Conservation (phyloP, 1,140 invertebrate genomes). For the Drosophila busckii region DNA sequence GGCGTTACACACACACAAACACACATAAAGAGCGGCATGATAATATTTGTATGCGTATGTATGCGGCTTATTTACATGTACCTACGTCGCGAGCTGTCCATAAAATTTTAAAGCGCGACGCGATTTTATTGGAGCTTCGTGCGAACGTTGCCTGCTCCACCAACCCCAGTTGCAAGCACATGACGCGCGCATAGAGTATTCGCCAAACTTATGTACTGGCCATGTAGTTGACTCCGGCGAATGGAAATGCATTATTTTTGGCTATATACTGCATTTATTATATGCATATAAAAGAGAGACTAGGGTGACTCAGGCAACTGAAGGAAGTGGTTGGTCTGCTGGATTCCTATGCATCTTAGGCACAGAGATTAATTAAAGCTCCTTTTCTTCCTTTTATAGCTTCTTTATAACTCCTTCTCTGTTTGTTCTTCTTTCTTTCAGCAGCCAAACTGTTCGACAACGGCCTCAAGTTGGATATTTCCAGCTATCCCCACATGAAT, state of each 20-base stretch:
- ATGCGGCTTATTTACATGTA: constrained; percentile 57
- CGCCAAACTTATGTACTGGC: constrained; percentile 36
- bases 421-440: constrained; percentile 41
- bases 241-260: constrained; percentile 53
- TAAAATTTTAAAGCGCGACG: constrained; percentile 71
- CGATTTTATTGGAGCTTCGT: constrained; percentile 71
- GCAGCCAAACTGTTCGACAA: constrained; percentile 77
- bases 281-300: constrained; percentile 12
- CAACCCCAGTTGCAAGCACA: constrained; percentile 47
- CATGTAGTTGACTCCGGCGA: constrained; percentile 37
- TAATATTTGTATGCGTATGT: constrained; percentile 39
- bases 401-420: constrained; percentile 23
- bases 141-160: constrained; percentile 35
- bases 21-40: constrained; percentile 26
- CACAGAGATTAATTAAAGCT: constrained; percentile 41
- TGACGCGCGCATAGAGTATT: constrained; percentile 63
- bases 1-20: constrained; percentile 56
- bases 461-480: constrained; percentile 78
- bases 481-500: constrained; percentile 78
- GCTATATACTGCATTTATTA: constrained; percentile 34
- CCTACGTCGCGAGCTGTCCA: constrained; percentile 66
- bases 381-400: constrained; percentile 22
- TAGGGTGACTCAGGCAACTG: constrained; percentile 5
- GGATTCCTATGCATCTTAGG: constrained; percentile 34
- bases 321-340: constrained; percentile 5